Conservation (phyloP, 2,888 invertebrate species). For the Hylaea fasciaria region DNA sequence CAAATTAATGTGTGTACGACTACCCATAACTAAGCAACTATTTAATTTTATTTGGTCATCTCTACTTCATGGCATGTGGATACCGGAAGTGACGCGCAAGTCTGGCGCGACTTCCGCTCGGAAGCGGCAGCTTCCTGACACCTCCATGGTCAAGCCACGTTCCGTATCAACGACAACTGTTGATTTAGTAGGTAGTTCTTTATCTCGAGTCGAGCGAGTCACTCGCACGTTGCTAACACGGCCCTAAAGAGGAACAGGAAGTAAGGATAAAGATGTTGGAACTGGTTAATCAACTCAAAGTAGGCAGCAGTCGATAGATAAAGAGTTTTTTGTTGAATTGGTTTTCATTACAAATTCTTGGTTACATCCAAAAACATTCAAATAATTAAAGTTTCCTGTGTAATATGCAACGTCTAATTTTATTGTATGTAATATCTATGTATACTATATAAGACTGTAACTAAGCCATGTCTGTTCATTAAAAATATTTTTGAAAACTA, state of each 20-base stretch:
- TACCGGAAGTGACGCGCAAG: slow-evolving; percentile 66
- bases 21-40: slow-evolving; percentile 9
- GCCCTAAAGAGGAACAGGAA: slow-evolving; percentile 16
- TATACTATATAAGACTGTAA: too few relatives aligned
- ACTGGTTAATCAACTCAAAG: neutral
- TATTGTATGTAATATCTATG: too few relatives aligned
- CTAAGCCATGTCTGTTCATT: too few relatives aligned
- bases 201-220: neutral
- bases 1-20: slow-evolving; percentile 8
- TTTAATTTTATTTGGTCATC: slow-evolving; percentile 31
- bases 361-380: too few relatives aligned
- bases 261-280: neutral
- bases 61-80: slow-evolving; percentile 38
- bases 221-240: neutral
- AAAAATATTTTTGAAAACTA: too few relatives aligned
- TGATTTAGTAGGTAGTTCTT: slow-evolving; percentile 21
- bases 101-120: slow-evolving; percentile 70
- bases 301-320: too few relatives aligned
- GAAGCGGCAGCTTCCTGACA: slow-evolving; percentile 71
- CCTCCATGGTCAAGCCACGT: slow-evolving; percentile 59
- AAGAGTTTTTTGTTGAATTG: too few relatives aligned
- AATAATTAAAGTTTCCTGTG: too few relatives aligned
- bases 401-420: too few relatives aligned
- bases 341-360: too few relatives aligned
- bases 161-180: slow-evolving; percentile 46